Conservation (phyloP, 2,888 invertebrate species). For the Malacosoma neustria region DNA sequence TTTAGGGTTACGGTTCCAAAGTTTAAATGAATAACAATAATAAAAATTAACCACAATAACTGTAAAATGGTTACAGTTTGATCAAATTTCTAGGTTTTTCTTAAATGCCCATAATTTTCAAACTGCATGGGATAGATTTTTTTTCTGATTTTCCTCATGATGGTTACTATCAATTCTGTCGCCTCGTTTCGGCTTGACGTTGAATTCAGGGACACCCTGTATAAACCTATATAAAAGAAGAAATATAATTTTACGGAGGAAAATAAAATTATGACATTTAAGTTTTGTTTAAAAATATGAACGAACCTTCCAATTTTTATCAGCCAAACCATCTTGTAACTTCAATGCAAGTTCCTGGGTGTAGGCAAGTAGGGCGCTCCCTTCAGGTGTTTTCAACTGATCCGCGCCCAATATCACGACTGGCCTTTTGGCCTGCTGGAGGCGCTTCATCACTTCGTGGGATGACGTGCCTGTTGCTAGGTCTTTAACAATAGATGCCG, state of each 20-base stretch:
- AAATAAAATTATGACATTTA: too few species aligned
- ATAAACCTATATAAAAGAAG: neutral
- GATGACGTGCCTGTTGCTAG: slow-evolving; percentile 82
- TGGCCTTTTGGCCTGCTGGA: slow-evolving; percentile 90
- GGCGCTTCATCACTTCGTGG: slow-evolving; percentile 60
- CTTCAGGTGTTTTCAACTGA: slow-evolving; percentile 85
- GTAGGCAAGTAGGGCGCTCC: slow-evolving; percentile 82
- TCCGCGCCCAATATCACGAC: slow-evolving; percentile 94
- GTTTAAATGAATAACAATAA: too few species aligned
- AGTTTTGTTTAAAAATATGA: neutral
- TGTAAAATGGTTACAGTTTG: neutral
- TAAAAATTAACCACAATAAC: neutral
- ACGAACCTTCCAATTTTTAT: slow-evolving; percentile 68
- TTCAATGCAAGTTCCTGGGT: slow-evolving; percentile 82
- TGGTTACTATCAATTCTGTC: too few species aligned
- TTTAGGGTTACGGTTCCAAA: too few species aligned
- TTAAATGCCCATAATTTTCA: too few species aligned
- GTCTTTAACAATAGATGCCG: slow-evolving; percentile 81
- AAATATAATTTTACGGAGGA: neutral
- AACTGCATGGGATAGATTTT: too few species aligned
- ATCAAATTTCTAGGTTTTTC: too few species aligned
- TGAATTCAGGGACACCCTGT: neutral
- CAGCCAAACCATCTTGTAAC: slow-evolving; percentile 69
- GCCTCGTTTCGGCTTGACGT: too few species aligned
- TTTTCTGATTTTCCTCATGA: too few species aligned